A percentile compares a stretch with the other conserved stretches of the same genome.
These are phyloP conservation scores for Quadriops clusia DNA, from an alignment of 2,888 invertebrate species.

Conservation along the genomic window DNA sequence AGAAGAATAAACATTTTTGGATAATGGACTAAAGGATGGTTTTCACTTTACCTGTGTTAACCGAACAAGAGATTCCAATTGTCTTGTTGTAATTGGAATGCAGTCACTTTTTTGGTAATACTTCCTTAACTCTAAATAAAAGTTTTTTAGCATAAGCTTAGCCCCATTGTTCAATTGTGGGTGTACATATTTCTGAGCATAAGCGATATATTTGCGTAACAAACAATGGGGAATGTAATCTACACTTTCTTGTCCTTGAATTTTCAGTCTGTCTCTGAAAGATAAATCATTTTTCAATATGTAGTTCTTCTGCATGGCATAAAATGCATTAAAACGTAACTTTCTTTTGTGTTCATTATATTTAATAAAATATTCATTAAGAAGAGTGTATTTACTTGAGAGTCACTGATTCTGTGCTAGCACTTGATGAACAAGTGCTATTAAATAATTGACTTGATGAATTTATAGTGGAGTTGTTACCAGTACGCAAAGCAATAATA, in stretches of 20 bases:
- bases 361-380: no score
- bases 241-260: conserved; percentile 47
- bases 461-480: no score
- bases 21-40: conserved; percentile 9
- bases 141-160: conserved; percentile 56
- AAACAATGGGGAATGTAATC: conserved; percentile 64
- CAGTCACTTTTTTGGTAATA: conserved; percentile 52
- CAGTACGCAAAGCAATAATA: conserved; percentile 65
- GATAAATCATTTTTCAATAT: conserved; percentile 6
- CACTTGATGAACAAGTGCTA: no score
- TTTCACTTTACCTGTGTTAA: conserved; percentile 54
- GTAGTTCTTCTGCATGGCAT: conserved; percentile 1
- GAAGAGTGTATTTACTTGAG: no score
- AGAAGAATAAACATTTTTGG: no score
- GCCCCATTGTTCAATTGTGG: conserved; percentile 67
- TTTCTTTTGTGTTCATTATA: no score
- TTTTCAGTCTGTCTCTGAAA: conserved; percentile 48
- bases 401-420: no score
- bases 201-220: conserved; percentile 83
- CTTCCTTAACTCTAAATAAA: conserved; percentile 67
- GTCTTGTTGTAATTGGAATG: conserved; percentile 77
- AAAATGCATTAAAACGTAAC: background rate
- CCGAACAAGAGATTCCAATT: conserved; percentile 78
- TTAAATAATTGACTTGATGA: no score
- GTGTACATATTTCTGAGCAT: conserved; percentile 77